Percentiles rank a stretch among this genome's conserved stretches.
Evolutionary conservation across 2,113 vertebrate species (phyloP).

Genomic region (Ammospiza nelsoni): DNA sequence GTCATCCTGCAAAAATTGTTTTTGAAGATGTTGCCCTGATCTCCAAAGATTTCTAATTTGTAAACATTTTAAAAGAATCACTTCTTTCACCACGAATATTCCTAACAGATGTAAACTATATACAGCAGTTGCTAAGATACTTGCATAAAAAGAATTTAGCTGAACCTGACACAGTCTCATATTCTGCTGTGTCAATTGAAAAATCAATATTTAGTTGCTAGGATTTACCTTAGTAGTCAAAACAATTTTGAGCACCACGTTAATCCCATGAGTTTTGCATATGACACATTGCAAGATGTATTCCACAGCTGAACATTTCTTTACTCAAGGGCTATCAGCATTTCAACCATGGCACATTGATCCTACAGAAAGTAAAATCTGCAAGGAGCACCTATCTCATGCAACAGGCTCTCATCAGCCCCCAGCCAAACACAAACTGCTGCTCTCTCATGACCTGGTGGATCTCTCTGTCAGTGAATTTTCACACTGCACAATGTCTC

Average conservation of each 20-base stretch:
- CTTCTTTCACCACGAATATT: not conserved
- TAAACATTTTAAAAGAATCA: not conserved
- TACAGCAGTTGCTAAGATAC: not conserved
- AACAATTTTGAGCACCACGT: not conserved
- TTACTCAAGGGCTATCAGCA: not conserved
- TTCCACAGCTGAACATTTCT: not conserved
- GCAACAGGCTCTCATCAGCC: not conserved
- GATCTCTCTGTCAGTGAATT: not conserved
- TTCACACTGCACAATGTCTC: not conserved
- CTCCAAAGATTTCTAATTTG: not conserved
- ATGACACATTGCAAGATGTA: not conserved
- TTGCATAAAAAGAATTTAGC: not conserved
- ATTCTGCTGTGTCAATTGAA: not conserved
- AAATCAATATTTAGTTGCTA: not conserved
- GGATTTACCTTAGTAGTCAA: not conserved
- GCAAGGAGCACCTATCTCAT: accelerated
- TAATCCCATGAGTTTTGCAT: not conserved
- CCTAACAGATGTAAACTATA: not conserved
- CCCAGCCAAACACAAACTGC: not conserved
- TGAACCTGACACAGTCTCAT: not conserved
- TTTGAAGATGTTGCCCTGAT: not conserved
- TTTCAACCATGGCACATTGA: accelerated
- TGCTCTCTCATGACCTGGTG: not conserved
- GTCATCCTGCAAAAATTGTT: not conserved
- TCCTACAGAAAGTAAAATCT: not conserved